These are phyloP conservation scores for Lepidurus packardi DNA, from an alignment of 1,140 invertebrate species.

Conservation along the genomic window DNA sequence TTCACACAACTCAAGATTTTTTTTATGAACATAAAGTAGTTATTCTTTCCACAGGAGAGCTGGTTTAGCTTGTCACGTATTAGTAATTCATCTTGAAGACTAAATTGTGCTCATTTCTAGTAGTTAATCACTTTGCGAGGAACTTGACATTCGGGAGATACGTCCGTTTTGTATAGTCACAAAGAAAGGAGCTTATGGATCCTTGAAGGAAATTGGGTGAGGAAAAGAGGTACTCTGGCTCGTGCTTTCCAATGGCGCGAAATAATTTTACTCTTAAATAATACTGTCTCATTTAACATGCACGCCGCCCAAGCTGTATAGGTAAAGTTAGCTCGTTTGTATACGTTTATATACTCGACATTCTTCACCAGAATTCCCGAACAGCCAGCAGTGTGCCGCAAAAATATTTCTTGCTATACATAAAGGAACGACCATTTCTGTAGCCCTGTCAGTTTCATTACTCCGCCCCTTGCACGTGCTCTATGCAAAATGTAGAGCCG, in stretches of 20 bases:
- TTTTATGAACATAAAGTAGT: not conserved
- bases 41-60: not conserved
- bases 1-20: not conserved
- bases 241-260: too few species aligned
- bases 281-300: too few species aligned
- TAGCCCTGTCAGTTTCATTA: conserved; percentile 15
- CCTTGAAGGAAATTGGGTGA: too few species aligned
- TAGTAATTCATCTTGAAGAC: conserved; percentile 15
- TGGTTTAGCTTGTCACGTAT: not conserved
- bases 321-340: too few species aligned
- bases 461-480: conserved; percentile 20
- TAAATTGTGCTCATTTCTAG: conserved; percentile 5
- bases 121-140: not conserved
- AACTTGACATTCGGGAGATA: not conserved
- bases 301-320: too few species aligned
- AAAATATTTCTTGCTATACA: not conserved
- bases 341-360: too few species aligned
- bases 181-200: too few species aligned
- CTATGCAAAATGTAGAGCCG: conserved; percentile 12
- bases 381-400: too few species aligned
- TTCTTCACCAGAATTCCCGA: too few species aligned
- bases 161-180: not conserved
- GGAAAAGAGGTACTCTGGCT: too few species aligned
- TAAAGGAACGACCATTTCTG: not conserved
- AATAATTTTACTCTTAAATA: too few species aligned